Evolutionary conservation across 1,140 invertebrate species (phyloP), one percentile per base, ranked within the genome.

Genomic region (Tetraneura akinire): DNA sequence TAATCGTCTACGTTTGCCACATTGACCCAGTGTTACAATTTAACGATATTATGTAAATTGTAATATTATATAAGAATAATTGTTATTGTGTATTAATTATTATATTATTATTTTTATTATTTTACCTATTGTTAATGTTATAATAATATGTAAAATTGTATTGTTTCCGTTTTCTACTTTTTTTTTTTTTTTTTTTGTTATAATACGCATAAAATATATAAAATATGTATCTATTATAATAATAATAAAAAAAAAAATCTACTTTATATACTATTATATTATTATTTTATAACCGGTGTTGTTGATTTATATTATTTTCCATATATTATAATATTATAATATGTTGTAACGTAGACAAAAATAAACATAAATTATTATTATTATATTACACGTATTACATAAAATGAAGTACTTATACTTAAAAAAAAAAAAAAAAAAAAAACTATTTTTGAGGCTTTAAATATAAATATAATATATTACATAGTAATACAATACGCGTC

Each of bases 1-100:
- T 60, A n/a, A n/a, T 47, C 55, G 74, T 78, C 74, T 78, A 60
- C 74, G 74, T 78, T 78, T 78, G 74, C 74, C 74, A 78, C 51
- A 16, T 47, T 78, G n/a, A 55, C 21, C 11, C 53, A 78, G 13
- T 60, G 10, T 62, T 60, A 45, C 37, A 74, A 55, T 74, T 51
- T 51, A 47, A 37, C 23, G 29, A 37, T 4, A 37, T 37, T 23
- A 32, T 73, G 53, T 8, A n/a, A n/a, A n/a, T n/a, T n/a, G n/a
- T n/a, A n/a, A n/a, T n/a, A n/a, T n/a, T n/a, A n/a, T n/a, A n/a
- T n/a, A n/a, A n/a, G n/a, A n/a, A n/a, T n/a, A n/a, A n/a, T n/a
- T n/a, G n/a, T n/a, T n/a, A n/a, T n/a, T n/a, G n/a, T 9, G 32
- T 73, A 73, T 47, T 23, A 21, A 49, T 6, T 29, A 51, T 73